Conservation (phyloP, 2,888 invertebrate species). For the Diarsia brunnea region DNA sequence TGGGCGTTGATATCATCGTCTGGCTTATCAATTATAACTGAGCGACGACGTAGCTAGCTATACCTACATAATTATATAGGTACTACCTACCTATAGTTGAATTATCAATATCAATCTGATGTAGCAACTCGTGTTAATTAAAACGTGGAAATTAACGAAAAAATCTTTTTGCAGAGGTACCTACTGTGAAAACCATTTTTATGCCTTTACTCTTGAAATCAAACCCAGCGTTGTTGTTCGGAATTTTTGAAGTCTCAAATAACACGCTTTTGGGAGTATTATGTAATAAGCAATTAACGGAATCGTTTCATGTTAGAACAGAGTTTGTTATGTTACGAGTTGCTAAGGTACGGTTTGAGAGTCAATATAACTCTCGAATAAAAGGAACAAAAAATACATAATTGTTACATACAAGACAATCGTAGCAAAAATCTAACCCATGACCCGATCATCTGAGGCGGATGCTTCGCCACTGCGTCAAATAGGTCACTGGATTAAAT, state of each 20-base stretch:
- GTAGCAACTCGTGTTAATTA: background rate
- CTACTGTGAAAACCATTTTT: background rate
- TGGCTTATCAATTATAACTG: slow-evolving; percentile 45
- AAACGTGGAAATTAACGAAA: background rate
- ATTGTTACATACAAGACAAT: background rate
- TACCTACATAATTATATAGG: too few relatives aligned
- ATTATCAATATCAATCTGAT: background rate
- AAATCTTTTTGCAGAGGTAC: background rate
- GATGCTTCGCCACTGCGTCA: background rate
- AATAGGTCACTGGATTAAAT: slow-evolving; percentile 30
- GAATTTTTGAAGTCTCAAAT: background rate
- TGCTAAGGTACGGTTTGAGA: background rate
- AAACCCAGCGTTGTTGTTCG: too few relatives aligned
- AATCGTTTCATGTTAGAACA: background rate
- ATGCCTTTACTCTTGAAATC: too few relatives aligned
- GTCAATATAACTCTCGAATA: background rate
- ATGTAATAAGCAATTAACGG: background rate
- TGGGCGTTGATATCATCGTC: slow-evolving; percentile 14
- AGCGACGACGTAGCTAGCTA: background rate
- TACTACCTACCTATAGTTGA: background rate
- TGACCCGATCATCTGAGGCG: slow-evolving; percentile 23
- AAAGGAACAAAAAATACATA: background rate
- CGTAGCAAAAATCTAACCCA: slow-evolving; percentile 28
- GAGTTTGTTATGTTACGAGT: background rate
- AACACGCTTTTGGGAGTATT: background rate